A percentile compares a stretch with the other conserved stretches of the same genome.
Evolutionary conservation across 92 coral and sea anemone genomes (phyloP).

Genomic region (Porites divaricata): DNA sequence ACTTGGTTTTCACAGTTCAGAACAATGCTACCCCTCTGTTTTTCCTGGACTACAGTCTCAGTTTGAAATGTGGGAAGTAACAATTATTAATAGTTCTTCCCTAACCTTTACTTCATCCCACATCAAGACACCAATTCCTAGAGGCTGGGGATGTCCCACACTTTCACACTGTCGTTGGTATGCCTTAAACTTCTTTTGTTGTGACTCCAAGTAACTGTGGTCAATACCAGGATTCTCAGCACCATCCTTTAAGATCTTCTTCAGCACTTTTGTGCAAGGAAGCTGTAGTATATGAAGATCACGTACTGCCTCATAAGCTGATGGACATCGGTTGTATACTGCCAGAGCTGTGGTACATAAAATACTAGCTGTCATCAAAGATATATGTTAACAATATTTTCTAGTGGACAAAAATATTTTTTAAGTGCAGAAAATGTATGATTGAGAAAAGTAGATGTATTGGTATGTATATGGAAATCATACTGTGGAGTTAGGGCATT

Average conservation of each 20-base stretch:
- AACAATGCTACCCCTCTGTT: too few species aligned
- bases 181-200: not conserved
- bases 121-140: conserved; percentile 45
- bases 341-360: conserved; percentile 47
- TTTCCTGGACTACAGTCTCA: too few species aligned
- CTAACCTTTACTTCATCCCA: conserved; percentile 65
- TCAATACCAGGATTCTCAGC: conserved; percentile 49
- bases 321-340: conserved; percentile 49
- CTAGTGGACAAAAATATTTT: too few species aligned
- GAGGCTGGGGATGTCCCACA: conserved; percentile 25
- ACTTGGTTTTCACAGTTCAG: too few species aligned
- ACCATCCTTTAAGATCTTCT: conserved; percentile 29
- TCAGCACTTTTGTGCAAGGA: conserved; percentile 19
- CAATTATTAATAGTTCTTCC: too few species aligned
- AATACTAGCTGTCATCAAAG: too few species aligned
- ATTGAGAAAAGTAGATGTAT: too few species aligned
- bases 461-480: too few species aligned
- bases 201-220: conserved; percentile 31
- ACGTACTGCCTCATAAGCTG: conserved; percentile 43
- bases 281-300: conserved; percentile 25
- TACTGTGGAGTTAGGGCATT: too few species aligned
- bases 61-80: too few species aligned
- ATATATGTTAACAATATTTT: too few species aligned
- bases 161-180: conserved; percentile 22
- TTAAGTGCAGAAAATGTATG: too few species aligned